phyloP scores from a whole-genome alignment of 2,797 vertebrate species.

The Melanogrammus aeglefinus region DNA sequence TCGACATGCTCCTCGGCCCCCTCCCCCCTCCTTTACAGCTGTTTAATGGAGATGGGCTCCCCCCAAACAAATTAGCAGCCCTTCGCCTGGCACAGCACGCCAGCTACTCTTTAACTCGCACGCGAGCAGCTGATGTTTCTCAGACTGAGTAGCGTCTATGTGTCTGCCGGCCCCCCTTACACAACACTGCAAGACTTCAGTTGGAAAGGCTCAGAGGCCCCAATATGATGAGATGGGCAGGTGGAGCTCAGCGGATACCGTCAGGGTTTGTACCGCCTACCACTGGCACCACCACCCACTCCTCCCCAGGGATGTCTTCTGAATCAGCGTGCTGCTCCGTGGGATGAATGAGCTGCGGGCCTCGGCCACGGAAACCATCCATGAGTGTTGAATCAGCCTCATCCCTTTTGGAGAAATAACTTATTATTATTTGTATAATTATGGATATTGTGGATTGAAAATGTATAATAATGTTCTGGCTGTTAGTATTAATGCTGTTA shows the following conservation, averaged over 20 bases:
- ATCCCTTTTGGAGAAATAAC: background rate
- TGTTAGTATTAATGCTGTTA: too few relatives aligned
- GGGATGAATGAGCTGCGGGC: background rate
- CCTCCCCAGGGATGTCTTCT: background rate
- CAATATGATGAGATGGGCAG: background rate
- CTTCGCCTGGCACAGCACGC: slow-evolving; percentile 53
- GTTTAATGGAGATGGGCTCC: slow-evolving; percentile 66
- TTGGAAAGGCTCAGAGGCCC: background rate
- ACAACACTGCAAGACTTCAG: background rate
- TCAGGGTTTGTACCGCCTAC: slow-evolving; percentile 34
- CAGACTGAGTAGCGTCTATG: slow-evolving; percentile 41
- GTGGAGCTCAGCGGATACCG: slow-evolving; percentile 42
- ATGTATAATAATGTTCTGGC: background rate
- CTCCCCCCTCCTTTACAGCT: slow-evolving; percentile 53
- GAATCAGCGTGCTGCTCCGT: background rate
- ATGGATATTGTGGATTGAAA: background rate
- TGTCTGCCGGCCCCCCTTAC: slow-evolving; percentile 3
- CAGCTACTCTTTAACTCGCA: slow-evolving; percentile 60
- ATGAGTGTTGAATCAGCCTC: background rate
- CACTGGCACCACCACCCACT: slow-evolving; percentile 17
- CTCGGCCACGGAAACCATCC: background rate
- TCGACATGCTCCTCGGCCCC: slow-evolving; percentile 9
- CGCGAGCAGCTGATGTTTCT: slow-evolving; percentile 61
- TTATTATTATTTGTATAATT: background rate
- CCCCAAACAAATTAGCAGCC: slow-evolving; percentile 62